Percentiles rank a stretch among this genome's conserved stretches.
These are phyloP conservation scores for Scaptodrosophila latifasciaeformis DNA, from an alignment of 2,888 invertebrate genomes.

Conservation along the genomic window DNA sequence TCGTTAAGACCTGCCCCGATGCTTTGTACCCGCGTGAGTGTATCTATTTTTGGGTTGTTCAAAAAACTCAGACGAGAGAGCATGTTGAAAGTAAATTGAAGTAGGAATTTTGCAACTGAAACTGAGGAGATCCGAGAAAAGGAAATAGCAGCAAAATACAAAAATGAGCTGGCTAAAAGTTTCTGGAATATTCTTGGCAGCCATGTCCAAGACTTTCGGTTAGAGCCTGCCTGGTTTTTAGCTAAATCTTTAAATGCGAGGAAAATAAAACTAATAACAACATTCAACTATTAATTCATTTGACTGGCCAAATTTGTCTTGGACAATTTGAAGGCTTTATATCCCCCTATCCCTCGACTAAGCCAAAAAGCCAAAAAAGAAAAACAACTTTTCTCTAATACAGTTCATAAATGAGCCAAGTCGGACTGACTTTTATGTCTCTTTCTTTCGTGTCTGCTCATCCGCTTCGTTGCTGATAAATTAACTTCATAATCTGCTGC, in stretches of 20 bases:
- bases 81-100: conserved; percentile 69
- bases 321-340: conserved; percentile 67
- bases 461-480: conserved; percentile 67
- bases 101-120: conserved; percentile 42
- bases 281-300: conserved; percentile 53
- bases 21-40: not conserved
- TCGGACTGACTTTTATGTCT: not conserved
- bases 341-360: conserved; percentile 34
- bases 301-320: conserved; percentile 62
- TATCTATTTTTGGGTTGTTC: conserved; percentile 10
- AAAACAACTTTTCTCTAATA: conserved; percentile 21
- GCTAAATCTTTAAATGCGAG: conserved; percentile 12
- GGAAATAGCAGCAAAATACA: not conserved
- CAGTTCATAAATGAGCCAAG: conserved; percentile 35
- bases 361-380: conserved; percentile 32
- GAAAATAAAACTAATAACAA: conserved; percentile 16
- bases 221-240: not conserved
- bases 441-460: conserved; percentile 48
- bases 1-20: conserved; percentile 46
- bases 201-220: not conserved
- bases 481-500: conserved; percentile 69
- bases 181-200: not conserved
- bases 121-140: not conserved
- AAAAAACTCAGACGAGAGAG: conserved; percentile 53
- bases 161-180: not conserved